Percentiles rank a stretch among this genome's conserved stretches.
Evolutionary conservation across 2,888 invertebrate species (phyloP).

Genomic region (Tribolium freemani): DNA sequence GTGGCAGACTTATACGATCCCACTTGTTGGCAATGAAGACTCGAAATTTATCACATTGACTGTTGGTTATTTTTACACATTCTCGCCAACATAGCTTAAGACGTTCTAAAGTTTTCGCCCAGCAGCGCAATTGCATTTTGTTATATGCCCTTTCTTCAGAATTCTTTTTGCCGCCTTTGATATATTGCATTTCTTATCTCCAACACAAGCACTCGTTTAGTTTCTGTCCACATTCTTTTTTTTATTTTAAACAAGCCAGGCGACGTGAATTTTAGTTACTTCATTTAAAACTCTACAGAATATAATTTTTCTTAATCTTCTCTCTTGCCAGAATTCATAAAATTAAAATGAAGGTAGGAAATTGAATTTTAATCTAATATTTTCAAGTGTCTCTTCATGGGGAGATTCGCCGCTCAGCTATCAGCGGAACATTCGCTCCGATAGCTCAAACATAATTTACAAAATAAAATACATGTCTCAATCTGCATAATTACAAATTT

Average conservation of each 20-base stretch:
- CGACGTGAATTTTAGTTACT: conserved; percentile 50
- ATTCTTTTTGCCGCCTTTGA: conserved; percentile 43
- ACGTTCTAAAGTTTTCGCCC: conserved; percentile 41
- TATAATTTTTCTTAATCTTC: conserved; percentile 50
- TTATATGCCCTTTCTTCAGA: conserved; percentile 32
- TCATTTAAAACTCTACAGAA: conserved; percentile 49
- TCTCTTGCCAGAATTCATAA: conserved; percentile 47
- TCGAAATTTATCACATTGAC: conserved; percentile 41
- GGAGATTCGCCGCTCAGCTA: conserved; percentile 21
- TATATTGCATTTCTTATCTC: conserved; percentile 49
- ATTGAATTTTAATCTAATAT: conserved; percentile 49
- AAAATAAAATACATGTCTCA: conserved; percentile 22
- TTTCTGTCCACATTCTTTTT: conserved; percentile 16
- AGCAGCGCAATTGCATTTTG: conserved; percentile 34
- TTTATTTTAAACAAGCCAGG: conserved; percentile 22
- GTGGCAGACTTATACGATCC: conserved; percentile 28
- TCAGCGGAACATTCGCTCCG: conserved; percentile 16
- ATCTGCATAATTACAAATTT: conserved; percentile 28
- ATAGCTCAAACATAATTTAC: conserved; percentile 13
- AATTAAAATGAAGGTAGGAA: conserved; percentile 49
- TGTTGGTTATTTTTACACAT: conserved; percentile 45
- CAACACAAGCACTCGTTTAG: conserved; percentile 43
- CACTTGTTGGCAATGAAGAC: conserved; percentile 44
- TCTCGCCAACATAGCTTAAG: conserved; percentile 42
- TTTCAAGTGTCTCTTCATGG: conserved; percentile 45